phyloP scores from a whole-genome alignment of 2,888 invertebrate species.

The Sarcophaga rosellei region DNA sequence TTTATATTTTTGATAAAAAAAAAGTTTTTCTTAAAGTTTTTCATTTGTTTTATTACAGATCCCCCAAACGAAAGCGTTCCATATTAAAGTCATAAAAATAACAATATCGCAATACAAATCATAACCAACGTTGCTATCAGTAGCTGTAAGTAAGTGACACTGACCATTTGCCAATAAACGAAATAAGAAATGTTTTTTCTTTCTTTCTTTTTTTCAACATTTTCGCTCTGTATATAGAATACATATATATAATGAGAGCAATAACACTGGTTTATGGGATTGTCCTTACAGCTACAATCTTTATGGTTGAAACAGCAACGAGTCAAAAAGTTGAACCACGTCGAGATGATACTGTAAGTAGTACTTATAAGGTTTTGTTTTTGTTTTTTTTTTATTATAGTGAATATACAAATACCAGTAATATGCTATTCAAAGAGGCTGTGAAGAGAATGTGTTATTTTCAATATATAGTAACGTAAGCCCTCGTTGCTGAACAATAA shows the following conservation, averaged over 20 bases:
- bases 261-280: constrained; percentile 60
- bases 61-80: neutral
- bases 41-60: too few relatives aligned
- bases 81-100: constrained; percentile 22
- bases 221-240: constrained; percentile 47
- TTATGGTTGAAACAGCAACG: constrained; percentile 59
- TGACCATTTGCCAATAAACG: constrained; percentile 18
- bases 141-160: constrained; percentile 7
- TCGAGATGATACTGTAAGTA: constrained; percentile 76
- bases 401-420: too few relatives aligned
- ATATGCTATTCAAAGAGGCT: too few relatives aligned
- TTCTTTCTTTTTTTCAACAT: constrained; percentile 22
- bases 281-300: constrained; percentile 54
- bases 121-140: constrained; percentile 22
- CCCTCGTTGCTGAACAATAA: too few relatives aligned
- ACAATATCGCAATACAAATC: constrained; percentile 18
- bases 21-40: neutral
- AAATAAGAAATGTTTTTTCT: constrained; percentile 23
- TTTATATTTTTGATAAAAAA: too few relatives aligned
- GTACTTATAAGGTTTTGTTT: constrained; percentile 24
- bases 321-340: constrained; percentile 73
- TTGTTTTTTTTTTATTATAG: neutral
- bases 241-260: constrained; percentile 63
- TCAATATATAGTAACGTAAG: too few relatives aligned
- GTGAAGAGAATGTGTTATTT: too few relatives aligned